Percentiles rank a stretch among this genome's conserved stretches.
phyloP scores from a whole-genome alignment of 2,113 vertebrate species.

The Potamarius usumacintae region DNA sequence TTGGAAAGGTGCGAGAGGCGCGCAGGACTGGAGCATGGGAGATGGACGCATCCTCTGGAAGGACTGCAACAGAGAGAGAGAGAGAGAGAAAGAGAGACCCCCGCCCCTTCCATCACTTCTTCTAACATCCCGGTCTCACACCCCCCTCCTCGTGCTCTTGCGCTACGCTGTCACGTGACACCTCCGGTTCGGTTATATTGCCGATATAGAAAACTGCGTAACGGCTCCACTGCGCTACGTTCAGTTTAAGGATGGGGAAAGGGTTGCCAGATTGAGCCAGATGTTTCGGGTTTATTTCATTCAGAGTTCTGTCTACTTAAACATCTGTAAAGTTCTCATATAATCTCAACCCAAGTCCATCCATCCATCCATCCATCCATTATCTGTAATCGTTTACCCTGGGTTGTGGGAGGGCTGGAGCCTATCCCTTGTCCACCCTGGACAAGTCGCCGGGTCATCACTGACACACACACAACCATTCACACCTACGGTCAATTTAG shows the following conservation, averaged over 20 bases:
- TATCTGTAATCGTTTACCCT: no score
- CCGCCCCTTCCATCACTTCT: slow-evolving; percentile 32
- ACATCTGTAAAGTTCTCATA: neutral
- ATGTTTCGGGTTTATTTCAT: neutral
- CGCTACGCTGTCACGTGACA: slow-evolving; percentile 25
- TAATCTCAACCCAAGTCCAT: neutral
- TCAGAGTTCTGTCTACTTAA: neutral
- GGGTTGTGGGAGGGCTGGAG: no score
- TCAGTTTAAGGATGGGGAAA: neutral
- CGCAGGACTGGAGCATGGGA: slow-evolving; percentile 70
- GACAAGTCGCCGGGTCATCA: no score
- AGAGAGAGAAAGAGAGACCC: slow-evolving; percentile 14
- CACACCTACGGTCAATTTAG: no score
- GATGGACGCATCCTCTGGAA: slow-evolving; percentile 59
- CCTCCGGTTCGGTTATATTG: slow-evolving; percentile 2
- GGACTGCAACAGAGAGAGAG: slow-evolving; percentile 54
- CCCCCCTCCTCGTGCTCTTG: neutral
- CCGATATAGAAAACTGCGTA: slow-evolving; percentile 2
- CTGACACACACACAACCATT: no score
- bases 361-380: no score
- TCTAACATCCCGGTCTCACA: neutral
- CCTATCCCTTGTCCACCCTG: no score
- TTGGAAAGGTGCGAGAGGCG: slow-evolving; percentile 4
- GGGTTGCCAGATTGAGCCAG: neutral
- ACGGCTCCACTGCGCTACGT: neutral